These are phyloP conservation scores for Hybognathus amarus DNA, from an alignment of 2,797 vertebrate species.

Conservation along the genomic window DNA sequence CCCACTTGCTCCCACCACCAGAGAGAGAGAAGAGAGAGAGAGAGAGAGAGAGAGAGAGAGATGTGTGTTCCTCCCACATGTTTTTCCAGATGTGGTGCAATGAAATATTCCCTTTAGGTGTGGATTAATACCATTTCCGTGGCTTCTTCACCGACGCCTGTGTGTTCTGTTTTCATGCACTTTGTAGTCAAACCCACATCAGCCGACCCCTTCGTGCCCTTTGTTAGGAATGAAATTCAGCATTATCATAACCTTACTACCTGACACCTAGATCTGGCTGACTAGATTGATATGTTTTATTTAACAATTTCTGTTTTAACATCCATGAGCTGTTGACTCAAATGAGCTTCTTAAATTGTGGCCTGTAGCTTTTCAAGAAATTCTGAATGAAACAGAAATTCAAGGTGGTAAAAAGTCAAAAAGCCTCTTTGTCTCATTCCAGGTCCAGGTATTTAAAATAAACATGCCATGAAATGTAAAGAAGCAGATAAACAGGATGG, in stretches of 20 bases:
- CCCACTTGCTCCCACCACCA: too few relatives aligned
- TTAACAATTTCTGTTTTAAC: neutral
- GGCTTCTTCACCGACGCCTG: slow-evolving; percentile 17
- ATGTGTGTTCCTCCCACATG: slow-evolving; percentile 5
- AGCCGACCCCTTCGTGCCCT: slow-evolving; percentile 31
- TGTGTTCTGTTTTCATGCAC: slow-evolving; percentile 4
- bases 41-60: neutral
- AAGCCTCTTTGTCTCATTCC: slow-evolving; percentile 6
- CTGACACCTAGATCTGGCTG: neutral
- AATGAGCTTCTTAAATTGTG: neutral
- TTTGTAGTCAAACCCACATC: slow-evolving; percentile 14
- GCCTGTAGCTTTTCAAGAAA: slow-evolving; percentile 26
- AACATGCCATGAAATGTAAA: slow-evolving; percentile 49
- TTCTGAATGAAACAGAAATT: neutral
- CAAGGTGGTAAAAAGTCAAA: neutral
- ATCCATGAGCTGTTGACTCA: neutral
- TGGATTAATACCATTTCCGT: slow-evolving; percentile 24
- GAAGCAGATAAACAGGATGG: slow-evolving; percentile 14
- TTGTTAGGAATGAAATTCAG: slow-evolving; percentile 33
- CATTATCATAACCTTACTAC: neutral
- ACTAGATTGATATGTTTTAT: neutral
- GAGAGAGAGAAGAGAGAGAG: too few relatives aligned
- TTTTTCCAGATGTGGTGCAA: slow-evolving; percentile 50
- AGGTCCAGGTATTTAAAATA: slow-evolving; percentile 39
- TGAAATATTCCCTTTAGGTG: slow-evolving; percentile 36